These are phyloP conservation scores for Priocnemis perturbator DNA, from an alignment of 2,888 invertebrate genomes.

Conservation along the genomic window DNA sequence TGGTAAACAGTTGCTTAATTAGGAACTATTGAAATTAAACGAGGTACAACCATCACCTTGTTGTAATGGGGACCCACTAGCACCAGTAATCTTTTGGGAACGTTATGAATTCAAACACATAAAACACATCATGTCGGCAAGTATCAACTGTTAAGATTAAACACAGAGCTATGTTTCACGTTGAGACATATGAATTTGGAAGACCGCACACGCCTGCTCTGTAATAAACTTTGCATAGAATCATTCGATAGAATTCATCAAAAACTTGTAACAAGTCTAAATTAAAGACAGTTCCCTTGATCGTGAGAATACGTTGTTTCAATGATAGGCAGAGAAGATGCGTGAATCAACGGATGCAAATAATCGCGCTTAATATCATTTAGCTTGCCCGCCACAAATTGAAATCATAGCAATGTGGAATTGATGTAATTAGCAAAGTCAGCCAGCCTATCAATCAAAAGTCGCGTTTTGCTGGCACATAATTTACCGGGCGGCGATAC, in stretches of 20 bases:
- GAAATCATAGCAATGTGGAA: conserved; percentile 57
- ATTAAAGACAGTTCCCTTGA: too few species aligned
- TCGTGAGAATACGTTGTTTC: too few species aligned
- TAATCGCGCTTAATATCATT: too few species aligned
- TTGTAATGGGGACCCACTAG: conserved; percentile 35
- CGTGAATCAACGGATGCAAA: too few species aligned
- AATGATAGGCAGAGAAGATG: too few species aligned
- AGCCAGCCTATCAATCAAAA: conserved; percentile 50
- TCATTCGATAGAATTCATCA: not conserved
- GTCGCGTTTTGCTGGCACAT: conserved; percentile 57
- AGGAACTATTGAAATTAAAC: conserved; percentile 43
- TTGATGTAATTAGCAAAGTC: conserved; percentile 49
- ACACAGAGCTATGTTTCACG: conserved; percentile 63
- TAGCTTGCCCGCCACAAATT: too few species aligned
- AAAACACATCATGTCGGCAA: conserved; percentile 44
- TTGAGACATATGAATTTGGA: too few species aligned
- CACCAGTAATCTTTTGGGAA: conserved; percentile 35
- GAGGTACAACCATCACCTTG: conserved; percentile 41
- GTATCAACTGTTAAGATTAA: conserved; percentile 37
- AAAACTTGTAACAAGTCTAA: too few species aligned
- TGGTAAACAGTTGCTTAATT: conserved; percentile 28
- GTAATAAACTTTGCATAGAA: not conserved
- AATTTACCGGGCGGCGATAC: conserved; percentile 71
- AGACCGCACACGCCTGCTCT: not conserved
- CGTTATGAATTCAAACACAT: conserved; percentile 42